Conservation (phyloP, 2,888 invertebrate genomes). For the Boloria selene region DNA sequence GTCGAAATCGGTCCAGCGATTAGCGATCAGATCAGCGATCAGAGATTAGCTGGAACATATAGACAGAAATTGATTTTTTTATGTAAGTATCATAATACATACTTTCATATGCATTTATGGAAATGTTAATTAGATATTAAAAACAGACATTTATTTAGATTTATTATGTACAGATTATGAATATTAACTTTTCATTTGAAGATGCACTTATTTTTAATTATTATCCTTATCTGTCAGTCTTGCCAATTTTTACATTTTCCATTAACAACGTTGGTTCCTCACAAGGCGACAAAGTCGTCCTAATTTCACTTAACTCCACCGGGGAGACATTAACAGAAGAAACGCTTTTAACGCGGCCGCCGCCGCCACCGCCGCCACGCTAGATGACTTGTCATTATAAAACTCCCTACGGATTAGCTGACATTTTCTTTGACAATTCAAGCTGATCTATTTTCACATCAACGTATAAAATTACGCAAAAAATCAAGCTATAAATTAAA, state of each 20-base stretch:
- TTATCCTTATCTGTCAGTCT: constrained; percentile 14
- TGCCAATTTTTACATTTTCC: constrained; percentile 19
- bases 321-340: constrained; percentile 41
- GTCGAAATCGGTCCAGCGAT: too few relatives aligned
- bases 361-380: constrained; percentile 26
- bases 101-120: too few relatives aligned
- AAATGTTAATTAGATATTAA: too few relatives aligned
- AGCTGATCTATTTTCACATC: constrained; percentile 17
- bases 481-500: constrained; percentile 8
- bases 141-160: too few relatives aligned
- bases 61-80: too few relatives aligned
- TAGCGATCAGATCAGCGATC: too few relatives aligned
- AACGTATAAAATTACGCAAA: constrained; percentile 4
- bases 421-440: constrained; percentile 34
- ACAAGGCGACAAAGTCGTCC: constrained; percentile 36
- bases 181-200: too few relatives aligned
- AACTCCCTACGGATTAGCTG: constrained; percentile 35
- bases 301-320: constrained; percentile 37
- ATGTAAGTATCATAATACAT: too few relatives aligned
- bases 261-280: constrained; percentile 21
- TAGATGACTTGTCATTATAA: constrained; percentile 39
- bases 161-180: too few relatives aligned
- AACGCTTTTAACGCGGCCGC: constrained; percentile 39
- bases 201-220: too few relatives aligned
- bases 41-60: too few relatives aligned